phyloP scores from a whole-genome alignment of 2,888 invertebrate species.

The Oscheius sp. region DNA sequence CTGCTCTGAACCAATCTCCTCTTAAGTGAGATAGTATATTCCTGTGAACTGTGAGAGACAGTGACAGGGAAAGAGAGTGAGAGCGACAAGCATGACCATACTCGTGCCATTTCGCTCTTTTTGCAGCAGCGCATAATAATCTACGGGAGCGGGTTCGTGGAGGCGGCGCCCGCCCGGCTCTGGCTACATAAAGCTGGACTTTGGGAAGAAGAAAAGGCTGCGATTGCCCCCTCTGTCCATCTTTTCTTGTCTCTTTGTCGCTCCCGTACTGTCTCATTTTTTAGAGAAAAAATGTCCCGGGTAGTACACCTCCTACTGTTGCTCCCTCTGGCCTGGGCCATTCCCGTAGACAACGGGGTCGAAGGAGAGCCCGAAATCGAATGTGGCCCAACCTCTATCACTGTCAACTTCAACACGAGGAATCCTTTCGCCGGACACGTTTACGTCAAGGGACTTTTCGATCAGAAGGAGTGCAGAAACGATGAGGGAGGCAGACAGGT shows the following conservation, averaged over 20 bases:
- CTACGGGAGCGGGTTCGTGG: constrained; percentile 36
- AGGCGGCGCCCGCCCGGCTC: constrained; percentile 24
- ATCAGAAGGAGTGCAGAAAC: constrained; percentile 68
- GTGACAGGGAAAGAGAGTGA: too few relatives aligned
- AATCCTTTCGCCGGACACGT: constrained; percentile 66
- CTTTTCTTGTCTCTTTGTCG: background rate
- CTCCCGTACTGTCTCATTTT: background rate
- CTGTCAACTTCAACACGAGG: constrained; percentile 73
- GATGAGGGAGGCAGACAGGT: constrained; percentile 70
- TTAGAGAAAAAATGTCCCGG: constrained; percentile 9
- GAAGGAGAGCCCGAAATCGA: constrained; percentile 74
- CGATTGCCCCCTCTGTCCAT: background rate
- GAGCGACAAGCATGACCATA: too few relatives aligned
- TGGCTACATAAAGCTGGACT: constrained; percentile 26
- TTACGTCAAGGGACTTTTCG: constrained; percentile 70
- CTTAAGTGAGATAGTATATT: constrained; percentile 4
- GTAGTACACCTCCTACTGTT: constrained; percentile 22
- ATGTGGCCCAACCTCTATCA: constrained; percentile 71
- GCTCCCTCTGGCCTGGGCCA: constrained; percentile 47
- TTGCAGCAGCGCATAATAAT: constrained; percentile 34
- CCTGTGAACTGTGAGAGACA: background rate
- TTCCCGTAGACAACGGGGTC: constrained; percentile 72
- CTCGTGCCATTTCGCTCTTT: constrained; percentile 32
- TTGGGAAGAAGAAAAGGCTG: background rate
- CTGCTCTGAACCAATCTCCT: too few relatives aligned